phyloP scores from a whole-genome alignment of 2,888 invertebrate species.

The Rhogogaster chlorosoma region DNA sequence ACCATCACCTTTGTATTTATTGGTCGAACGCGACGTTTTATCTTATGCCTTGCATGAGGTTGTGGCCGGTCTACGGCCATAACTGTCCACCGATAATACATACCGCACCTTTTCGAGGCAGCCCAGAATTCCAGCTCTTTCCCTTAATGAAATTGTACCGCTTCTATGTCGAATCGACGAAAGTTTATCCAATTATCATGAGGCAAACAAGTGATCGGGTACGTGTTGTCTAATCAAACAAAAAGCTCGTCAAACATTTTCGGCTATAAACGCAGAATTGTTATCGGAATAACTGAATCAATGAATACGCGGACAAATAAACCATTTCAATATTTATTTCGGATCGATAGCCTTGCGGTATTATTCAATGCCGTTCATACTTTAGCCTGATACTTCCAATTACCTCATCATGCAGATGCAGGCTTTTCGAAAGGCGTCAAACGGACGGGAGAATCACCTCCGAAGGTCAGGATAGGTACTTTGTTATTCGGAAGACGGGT shows the following conservation, averaged over 20 bases:
- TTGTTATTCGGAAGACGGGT: conserved; percentile 8
- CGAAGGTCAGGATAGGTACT: neutral
- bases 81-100: neutral
- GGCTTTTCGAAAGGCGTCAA: neutral
- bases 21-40: conserved; percentile 12
- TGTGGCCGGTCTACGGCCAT: neutral
- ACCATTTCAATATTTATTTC: neutral
- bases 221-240: neutral
- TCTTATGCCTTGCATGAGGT: neutral
- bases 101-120: neutral
- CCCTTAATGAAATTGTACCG: conserved; percentile 3
- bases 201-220: neutral
- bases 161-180: neutral
- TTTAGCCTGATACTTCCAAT: neutral
- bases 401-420: neutral
- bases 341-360: neutral
- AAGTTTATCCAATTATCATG: conserved; percentile 4
- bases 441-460: neutral
- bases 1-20: conserved; percentile 33
- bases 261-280: neutral
- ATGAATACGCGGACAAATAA: neutral
- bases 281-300: neutral
- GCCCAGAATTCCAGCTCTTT: neutral
- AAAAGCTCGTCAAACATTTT: neutral
- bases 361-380: neutral